Evolutionary conservation across 2,797 vertebrate genomes (phyloP), one percentile per base, ranked within the genome.

Genomic region (Sebastes oblongus): DNA sequence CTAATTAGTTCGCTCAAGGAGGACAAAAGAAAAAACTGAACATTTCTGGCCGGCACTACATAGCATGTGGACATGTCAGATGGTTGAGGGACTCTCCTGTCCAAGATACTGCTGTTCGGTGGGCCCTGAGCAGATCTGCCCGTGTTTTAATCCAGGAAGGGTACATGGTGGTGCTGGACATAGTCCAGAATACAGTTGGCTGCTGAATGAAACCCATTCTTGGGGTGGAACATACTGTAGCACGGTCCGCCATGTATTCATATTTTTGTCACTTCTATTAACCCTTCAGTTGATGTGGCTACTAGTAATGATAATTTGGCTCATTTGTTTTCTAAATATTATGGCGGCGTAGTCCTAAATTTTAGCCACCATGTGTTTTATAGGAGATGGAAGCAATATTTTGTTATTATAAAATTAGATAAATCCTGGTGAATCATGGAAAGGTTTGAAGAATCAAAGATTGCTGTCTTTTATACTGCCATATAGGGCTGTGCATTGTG

Each of bases 61-160:
- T 78, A 72, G 84, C 91, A 92, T 92, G 88, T 92, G 88, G 88
- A 83, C 82, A 64, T 86, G 90, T 94, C 93, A 94, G 92, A 93
- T 94, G 94, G 93, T 91, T 69, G 79, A 85, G 83, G 73, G 81
- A 76, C 86, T 84, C 68, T 89, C 66, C 82, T 84, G 78, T 94
- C 91, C 93, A 94, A 83, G 79, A 87, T 82, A 88, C 92, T 91
- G 91, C 92, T 93, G 89, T 89, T 92, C 66, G 70, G 88, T 81
- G 85, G 84, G 74, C 80, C 78, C 86, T 70, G 66, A 89, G 73
- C 85, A 92, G 92, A 87, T 84, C 85, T 86, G 85, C 75, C 77
- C 13, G 5, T 85, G 77, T 91, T 91, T 91, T 89, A 90, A 91
- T 91, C 90, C 92, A 92, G 89, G 88, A 91, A 92, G 89, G 62